phyloP scores from a whole-genome alignment of 2,797 vertebrate genomes.

The Squalus acanthias region DNA sequence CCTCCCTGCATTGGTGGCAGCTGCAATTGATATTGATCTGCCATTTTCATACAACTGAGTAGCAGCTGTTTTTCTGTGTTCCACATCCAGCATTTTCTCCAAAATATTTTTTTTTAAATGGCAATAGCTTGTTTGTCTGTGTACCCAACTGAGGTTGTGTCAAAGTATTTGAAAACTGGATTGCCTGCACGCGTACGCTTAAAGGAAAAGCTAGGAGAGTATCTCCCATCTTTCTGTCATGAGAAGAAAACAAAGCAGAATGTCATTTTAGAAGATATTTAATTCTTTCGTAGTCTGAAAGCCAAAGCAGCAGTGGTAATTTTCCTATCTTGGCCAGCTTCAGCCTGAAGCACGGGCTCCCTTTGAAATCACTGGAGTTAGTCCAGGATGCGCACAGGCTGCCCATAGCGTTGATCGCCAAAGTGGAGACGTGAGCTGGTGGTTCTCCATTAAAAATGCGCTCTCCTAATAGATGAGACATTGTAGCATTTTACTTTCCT shows the following conservation, averaged over 20 bases:
- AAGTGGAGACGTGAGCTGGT: neutral
- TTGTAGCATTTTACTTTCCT: neutral
- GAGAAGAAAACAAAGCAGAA: neutral
- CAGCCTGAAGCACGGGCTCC: neutral
- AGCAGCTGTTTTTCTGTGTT: neutral
- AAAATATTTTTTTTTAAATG: neutral
- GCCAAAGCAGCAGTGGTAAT: neutral
- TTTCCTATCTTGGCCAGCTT: neutral
- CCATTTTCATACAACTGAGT: neutral
- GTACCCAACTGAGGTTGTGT: neutral
- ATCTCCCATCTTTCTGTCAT: neutral
- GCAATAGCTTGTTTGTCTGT: neutral
- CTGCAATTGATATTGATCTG: neutral
- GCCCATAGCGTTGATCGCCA: neutral
- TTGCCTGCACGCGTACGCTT: neutral
- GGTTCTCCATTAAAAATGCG: neutral
- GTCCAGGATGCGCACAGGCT: neutral
- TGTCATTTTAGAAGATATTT: neutral
- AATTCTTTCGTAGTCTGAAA: neutral
- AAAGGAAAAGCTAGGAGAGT: neutral
- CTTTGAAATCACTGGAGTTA: neutral
- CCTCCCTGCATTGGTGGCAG: neutral
- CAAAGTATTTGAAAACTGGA: neutral
- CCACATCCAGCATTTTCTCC: neutral
- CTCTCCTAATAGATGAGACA: neutral